These are phyloP conservation scores for Nyctibius bracteatus DNA, from an alignment of 2,113 vertebrate genomes.

Conservation along the genomic window DNA sequence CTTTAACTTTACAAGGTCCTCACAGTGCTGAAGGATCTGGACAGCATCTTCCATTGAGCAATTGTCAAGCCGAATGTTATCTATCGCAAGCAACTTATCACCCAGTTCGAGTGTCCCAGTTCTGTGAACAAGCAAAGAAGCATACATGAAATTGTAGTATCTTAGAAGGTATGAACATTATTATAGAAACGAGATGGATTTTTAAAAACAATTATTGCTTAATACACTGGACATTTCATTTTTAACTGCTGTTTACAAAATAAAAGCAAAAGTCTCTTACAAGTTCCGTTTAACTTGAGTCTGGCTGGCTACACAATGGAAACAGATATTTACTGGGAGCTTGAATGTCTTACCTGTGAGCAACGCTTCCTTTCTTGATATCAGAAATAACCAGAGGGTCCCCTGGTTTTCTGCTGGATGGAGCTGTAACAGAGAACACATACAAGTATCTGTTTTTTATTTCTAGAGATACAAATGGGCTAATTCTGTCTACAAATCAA, in stretches of 20 bases:
- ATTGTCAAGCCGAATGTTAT: constrained; percentile 94
- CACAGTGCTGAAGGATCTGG: constrained; percentile 95
- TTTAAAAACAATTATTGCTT: neutral
- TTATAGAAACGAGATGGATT: neutral
- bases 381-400: constrained; percentile 98
- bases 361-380: constrained; percentile 98
- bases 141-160: neutral
- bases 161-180: neutral
- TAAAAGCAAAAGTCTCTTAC: neutral
- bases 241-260: neutral
- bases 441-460: neutral
- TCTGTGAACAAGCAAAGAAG: constrained; percentile 67
- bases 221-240: neutral
- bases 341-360: constrained; percentile 85
- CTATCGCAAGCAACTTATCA: constrained; percentile 94
- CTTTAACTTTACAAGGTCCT: constrained; percentile 95
- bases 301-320: neutral
- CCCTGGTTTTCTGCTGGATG: constrained; percentile 92
- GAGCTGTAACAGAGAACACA: constrained; percentile 79
- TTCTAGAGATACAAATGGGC: neutral
- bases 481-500: neutral
- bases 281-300: neutral
- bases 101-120: constrained; percentile 95
- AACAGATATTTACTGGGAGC: neutral
- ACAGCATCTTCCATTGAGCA: constrained; percentile 98